Conservation (phyloP, 2,797 vertebrate genomes). For the Crossoptilon crossoptilon region DNA sequence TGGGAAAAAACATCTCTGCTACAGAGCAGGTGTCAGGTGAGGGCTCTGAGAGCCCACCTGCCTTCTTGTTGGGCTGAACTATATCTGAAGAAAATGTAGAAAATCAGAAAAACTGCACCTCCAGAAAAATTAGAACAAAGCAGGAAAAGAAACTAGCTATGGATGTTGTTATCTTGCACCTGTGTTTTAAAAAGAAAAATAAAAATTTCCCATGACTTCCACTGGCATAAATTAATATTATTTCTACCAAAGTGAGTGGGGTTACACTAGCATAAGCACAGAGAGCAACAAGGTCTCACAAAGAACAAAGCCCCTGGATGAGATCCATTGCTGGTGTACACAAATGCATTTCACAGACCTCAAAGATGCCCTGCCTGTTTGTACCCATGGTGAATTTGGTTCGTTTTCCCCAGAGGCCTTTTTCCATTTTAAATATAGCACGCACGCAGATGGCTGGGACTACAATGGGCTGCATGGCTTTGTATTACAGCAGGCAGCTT, state of each 20-base stretch:
- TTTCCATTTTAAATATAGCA: conserved; percentile 51
- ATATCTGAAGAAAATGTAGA: not conserved
- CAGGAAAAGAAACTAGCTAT: not conserved
- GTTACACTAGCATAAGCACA: conserved; percentile 32
- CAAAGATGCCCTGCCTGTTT: conserved; percentile 35
- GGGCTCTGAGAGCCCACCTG: not conserved
- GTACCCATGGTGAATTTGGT: conserved; percentile 13
- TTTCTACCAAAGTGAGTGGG: not conserved
- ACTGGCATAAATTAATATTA: conserved; percentile 12
- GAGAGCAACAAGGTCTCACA: conserved; percentile 30
- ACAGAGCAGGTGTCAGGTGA: not conserved
- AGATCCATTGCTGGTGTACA: conserved; percentile 28
- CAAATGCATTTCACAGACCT: conserved; percentile 35
- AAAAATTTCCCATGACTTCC: not conserved
- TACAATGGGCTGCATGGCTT: conserved; percentile 1
- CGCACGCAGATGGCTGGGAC: conserved; percentile 29
- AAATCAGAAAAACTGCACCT: not conserved
- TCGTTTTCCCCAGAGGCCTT: conserved; percentile 53
- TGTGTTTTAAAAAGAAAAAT: conserved; percentile 9
- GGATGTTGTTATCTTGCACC: not conserved
- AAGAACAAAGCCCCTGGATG: conserved; percentile 17
- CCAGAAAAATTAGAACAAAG: not conserved
- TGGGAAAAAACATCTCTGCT: not conserved
- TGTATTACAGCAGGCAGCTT: not conserved
- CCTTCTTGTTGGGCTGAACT: not conserved